These are phyloP conservation scores for Sceloporus tristichus DNA, from an alignment of 2,113 vertebrate genomes.

Conservation along the genomic window DNA sequence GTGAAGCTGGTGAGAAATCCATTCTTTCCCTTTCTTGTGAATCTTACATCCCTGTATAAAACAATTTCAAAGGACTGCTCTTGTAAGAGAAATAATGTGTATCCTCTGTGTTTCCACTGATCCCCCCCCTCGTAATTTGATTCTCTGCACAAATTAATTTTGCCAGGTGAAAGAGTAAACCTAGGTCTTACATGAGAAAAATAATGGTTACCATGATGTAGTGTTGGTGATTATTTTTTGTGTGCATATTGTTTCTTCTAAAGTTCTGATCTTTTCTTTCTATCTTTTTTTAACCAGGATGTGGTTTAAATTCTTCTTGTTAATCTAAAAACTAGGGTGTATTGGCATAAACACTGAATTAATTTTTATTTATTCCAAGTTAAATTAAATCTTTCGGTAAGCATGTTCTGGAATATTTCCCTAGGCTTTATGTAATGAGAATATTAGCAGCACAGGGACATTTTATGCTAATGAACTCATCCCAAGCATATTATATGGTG, in stretches of 20 bases:
- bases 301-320: neutral
- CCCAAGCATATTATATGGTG: neutral
- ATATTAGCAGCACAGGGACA: constrained; percentile 46
- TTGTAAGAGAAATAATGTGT: neutral
- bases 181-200: neutral
- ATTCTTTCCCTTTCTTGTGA: constrained; percentile 44
- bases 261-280: neutral
- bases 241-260: neutral
- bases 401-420: constrained; percentile 39
- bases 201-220: neutral
- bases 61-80: neutral
- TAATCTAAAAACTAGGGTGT: neutral
- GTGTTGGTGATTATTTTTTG: neutral
- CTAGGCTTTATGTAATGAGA: constrained; percentile 40
- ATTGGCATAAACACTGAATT: neutral
- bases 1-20: constrained; percentile 90
- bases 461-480: constrained; percentile 53
- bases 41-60: constrained; percentile 35
- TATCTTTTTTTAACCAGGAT: neutral
- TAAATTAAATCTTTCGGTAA: neutral
- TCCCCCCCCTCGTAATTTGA: neutral
- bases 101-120: constrained; percentile 1
- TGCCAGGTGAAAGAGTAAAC: neutral
- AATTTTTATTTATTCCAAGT: neutral
- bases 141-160: neutral